Evolutionary conservation across 2,888 invertebrate species (phyloP).

Genomic region (Nycteola revayana): DNA sequence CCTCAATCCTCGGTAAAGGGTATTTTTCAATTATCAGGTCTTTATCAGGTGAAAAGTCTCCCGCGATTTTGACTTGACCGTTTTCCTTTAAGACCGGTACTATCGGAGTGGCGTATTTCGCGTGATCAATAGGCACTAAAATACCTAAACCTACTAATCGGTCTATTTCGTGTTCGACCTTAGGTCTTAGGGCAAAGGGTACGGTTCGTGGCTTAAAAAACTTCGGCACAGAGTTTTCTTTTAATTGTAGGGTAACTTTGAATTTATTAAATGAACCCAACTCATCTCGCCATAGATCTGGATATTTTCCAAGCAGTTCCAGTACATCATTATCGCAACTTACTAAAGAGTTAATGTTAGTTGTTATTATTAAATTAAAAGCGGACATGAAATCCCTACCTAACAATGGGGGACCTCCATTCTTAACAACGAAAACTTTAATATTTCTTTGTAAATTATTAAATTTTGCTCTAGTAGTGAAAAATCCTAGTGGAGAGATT

Average conservation of each 20-base stretch:
- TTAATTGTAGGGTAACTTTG: conserved; percentile 13
- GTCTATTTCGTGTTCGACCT: conserved; percentile 25
- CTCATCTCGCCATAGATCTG: conserved; percentile 7
- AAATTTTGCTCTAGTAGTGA: neutral
- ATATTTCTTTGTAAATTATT: conserved; percentile 3
- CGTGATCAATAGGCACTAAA: neutral
- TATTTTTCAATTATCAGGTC: conserved; percentile 25
- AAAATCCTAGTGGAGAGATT: neutral
- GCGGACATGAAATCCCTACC: conserved; percentile 20
- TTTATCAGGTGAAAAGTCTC: conserved; percentile 22
- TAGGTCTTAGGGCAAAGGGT: conserved; percentile 31
- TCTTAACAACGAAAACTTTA: conserved; percentile 22
- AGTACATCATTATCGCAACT: neutral
- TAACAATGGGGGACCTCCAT: conserved; percentile 22
- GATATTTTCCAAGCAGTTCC: neutral
- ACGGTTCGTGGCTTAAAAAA: conserved; percentile 31
- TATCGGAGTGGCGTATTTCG: conserved; percentile 6
- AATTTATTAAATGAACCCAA: conserved; percentile 16
- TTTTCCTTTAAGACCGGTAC: conserved; percentile 23
- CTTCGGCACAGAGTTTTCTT: conserved; percentile 15
- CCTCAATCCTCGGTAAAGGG: conserved; percentile 29
- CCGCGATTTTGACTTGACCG: conserved; percentile 16
- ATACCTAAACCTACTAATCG: neutral
- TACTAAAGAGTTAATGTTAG: neutral
- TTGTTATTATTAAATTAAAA: conserved; percentile 7